Evolutionary conservation across 2,113 vertebrate species (phyloP), one percentile per base, ranked within the genome.

Genomic region (Elephas maximus): DNA sequence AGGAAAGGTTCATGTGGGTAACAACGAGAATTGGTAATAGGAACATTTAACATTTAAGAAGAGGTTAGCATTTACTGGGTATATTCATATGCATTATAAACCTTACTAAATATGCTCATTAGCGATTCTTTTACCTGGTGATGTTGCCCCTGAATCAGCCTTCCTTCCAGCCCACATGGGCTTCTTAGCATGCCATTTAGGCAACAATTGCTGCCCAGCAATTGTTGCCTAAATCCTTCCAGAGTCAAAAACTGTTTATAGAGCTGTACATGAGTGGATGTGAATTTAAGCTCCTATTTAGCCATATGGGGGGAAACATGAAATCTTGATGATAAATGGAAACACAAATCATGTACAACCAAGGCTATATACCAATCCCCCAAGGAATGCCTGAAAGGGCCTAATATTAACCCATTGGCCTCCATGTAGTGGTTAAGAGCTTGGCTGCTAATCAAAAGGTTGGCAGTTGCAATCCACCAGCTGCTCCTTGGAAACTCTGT

Each of bases 1-100:
- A 63, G 76, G 37, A 21, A 57, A 71, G 69, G 65, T 45, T 33
- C 6, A 15, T 8, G 5, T 26, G 10, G 14, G 9, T 33, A 48
- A 23, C 17, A 23, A 24, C 0, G 1, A n/a, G 23, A 41, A 11
- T 88, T 26, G 18, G 7, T 26, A 30, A 57, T 28, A 63, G 81
- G 73, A n/a, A 73, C 41, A 21, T 6, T 53, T 20, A n/a, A 24
- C 14, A 1, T 33, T 85, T 15, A 91, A 86, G 73, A 53, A 74
- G 30, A 48, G 8, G 33, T 28, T 95, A 7, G 20, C 11, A 2
- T n/a, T 76, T 51, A 1, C 3, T 28, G n/a, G 63, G 33, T 14
- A 20, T 5, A 7, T 3, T 10, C 37, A 0, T 0, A 1, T 24
- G 28, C 30, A 10, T 37, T 26, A 12, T n/a, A 10, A 0, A 12